Conservation (phyloP, 2,888 invertebrate genomes). For the Protonemura montana region DNA sequence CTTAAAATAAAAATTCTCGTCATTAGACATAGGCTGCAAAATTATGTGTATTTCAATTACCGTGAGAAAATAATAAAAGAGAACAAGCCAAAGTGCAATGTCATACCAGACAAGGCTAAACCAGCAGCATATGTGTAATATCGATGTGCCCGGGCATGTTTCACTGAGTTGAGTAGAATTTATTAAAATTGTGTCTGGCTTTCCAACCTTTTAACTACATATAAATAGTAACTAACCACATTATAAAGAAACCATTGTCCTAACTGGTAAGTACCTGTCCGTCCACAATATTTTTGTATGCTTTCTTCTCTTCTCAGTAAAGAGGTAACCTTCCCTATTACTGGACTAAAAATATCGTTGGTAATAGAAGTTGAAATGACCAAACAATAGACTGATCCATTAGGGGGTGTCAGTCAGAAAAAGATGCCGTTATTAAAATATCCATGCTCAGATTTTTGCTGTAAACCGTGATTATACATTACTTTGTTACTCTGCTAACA, state of each 20-base stretch:
- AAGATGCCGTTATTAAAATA: neutral
- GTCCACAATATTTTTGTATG: neutral
- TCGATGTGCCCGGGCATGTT: too few species aligned
- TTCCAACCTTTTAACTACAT: too few species aligned
- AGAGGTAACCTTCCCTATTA: neutral
- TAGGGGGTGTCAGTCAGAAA: neutral
- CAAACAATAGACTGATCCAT: neutral
- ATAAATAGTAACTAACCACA: too few species aligned
- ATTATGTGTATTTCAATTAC: neutral
- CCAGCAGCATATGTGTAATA: neutral
- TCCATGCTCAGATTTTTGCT: too few species aligned
- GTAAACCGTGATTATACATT: too few species aligned
- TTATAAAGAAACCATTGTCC: neutral
- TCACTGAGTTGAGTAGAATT: neutral
- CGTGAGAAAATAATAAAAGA: neutral
- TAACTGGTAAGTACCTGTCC: too few species aligned
- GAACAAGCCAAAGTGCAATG: neutral
- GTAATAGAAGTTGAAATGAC: neutral
- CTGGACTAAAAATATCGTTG: neutral
- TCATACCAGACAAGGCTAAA: neutral
- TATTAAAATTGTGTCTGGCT: neutral
- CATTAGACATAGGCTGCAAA: neutral
- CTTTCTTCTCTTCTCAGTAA: neutral
- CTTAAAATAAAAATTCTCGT: neutral
- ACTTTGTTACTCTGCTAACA: too few species aligned